Base-by-base conservation (phyloP, 53 echinoderm and acorn worm genomes). In the Glandiceps talaboti region DNA sequence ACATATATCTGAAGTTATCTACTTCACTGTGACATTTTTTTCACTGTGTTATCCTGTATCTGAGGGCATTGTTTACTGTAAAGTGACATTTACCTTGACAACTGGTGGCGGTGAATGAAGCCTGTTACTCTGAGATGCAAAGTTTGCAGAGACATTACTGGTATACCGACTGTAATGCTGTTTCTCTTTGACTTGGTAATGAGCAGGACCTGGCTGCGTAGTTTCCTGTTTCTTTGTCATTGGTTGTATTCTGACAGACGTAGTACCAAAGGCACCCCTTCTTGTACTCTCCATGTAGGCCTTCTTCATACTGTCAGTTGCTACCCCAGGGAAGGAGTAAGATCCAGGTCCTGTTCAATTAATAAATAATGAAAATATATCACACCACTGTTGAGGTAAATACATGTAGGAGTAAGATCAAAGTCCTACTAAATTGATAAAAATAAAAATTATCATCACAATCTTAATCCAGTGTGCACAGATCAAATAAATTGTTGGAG, bases 211-310 rank as follows among this genome's bases (percentile, higher is more conserved):
- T 25, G 99, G 99, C 72, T 90, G 91, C 20, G 89, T 77, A 28
- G 89, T 77, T 29, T 99, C 99, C 31, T 93, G 86, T 29, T 74
- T 77, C 32, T 91, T 99, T 26, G 88, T 91, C 79, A 97, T 97
- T 25, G 99, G 93, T 72, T 93, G 90, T 32, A 93, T 97, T n/a
- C 99, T 81, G 6, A 97, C 99, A 14, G 93, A 91, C 20, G 99
- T 97, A 1, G 93, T 90, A 0, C 99, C 99, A 27, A 97, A 94
- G 14, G 99, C 99, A 14, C 99, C 99, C 14, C 93, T 84, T 30
- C 93, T 82, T 1, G 93, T 93, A 80, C 93, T 94, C 83, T 94
- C 89, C 28, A 91, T 86, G 81, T 99, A 99, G 0, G 99, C 99
- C 77, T 88, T 93, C 76, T 86, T 83, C 91, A 94, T 73, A 73